Conservation (phyloP, 2,888 invertebrate species). For the Branchipolynoe longqiensis region DNA sequence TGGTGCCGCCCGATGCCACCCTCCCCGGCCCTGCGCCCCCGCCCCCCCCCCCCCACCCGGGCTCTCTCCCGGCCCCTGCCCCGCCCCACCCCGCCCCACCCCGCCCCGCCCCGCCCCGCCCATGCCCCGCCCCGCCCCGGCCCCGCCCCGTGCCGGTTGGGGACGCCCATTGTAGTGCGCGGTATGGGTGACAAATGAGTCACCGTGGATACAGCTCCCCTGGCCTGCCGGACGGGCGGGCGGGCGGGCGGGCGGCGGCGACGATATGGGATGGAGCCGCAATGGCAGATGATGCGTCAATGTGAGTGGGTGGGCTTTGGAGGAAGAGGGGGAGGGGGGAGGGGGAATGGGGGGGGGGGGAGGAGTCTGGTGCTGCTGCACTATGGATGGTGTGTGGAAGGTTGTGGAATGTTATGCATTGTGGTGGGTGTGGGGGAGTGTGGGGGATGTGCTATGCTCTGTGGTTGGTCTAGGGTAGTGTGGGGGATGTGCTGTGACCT, state of each 20-base stretch:
- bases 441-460: no score
- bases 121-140: neutral
- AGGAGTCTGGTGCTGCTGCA: no score
- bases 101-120: neutral
- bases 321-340: no score
- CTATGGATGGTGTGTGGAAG: no score
- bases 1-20: no score
- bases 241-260: neutral
- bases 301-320: no score
- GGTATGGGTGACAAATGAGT: slow-evolving; percentile 45
- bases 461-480: no score
- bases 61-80: neutral
- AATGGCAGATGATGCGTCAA: neutral
- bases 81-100: neutral
- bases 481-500: no score
- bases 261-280: neutral
- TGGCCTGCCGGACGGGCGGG: neutral
- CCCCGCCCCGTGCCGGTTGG: neutral
- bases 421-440: no score
- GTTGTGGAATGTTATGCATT: no score
- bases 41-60: neutral
- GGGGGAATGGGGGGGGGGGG: no score
- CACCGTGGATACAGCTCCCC: neutral
- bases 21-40: neutral
- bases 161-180: slow-evolving; percentile 11